These are phyloP conservation scores for Anoplopoma fimbria DNA, from an alignment of 2,113 vertebrate genomes.

Conservation along the genomic window DNA sequence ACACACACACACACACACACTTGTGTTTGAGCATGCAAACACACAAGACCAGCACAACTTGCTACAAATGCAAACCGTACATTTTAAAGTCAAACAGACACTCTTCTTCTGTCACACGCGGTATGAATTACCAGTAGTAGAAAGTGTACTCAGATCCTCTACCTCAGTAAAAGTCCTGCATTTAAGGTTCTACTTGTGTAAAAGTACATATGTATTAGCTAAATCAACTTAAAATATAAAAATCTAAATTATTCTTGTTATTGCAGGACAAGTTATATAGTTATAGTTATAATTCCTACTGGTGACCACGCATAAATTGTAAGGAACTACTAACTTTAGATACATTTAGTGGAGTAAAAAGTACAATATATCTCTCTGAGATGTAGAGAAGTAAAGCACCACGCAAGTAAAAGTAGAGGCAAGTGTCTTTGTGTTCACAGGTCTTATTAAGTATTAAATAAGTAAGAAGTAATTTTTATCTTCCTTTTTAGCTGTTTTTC, in stretches of 20 bases:
- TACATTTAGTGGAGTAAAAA: not conserved
- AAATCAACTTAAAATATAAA: not conserved
- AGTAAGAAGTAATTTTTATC: too few species aligned
- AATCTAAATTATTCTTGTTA: not conserved
- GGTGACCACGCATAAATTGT: not conserved
- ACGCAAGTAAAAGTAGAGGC: not conserved
- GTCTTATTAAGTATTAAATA: too few species aligned
- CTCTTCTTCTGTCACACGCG: not conserved
- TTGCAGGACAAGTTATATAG: not conserved
- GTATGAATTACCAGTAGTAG: not conserved
- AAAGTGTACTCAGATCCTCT: not conserved
- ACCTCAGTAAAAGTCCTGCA: not conserved
- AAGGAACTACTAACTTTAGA: not conserved
- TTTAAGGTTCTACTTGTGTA: not conserved
- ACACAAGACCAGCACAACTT: slow-evolving; percentile 16
- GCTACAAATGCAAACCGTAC: not conserved
- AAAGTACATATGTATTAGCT: not conserved
- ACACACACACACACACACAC: not conserved
- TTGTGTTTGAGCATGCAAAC: slow-evolving; percentile 15
- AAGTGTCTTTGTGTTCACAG: not conserved
- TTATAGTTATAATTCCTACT: not conserved
- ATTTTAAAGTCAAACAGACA: slow-evolving; percentile 5
- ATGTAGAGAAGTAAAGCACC: not conserved
- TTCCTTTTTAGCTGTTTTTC: not conserved
- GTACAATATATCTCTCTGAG: not conserved